phyloP scores from a whole-genome alignment of 2,888 invertebrate species.

The Erpobdella octoculata region DNA sequence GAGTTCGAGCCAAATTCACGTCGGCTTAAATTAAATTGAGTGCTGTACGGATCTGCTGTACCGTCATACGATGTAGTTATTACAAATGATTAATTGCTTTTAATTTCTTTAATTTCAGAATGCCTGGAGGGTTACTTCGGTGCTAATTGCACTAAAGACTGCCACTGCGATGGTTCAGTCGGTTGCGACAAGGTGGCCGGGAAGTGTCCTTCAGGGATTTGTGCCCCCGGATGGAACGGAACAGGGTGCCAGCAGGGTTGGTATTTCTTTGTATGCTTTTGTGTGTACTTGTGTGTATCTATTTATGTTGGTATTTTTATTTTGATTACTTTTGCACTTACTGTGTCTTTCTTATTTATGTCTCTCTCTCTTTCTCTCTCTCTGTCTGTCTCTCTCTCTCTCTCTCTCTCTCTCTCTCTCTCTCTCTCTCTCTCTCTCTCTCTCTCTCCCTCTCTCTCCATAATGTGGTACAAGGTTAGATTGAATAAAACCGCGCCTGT shows the following conservation, averaged over 20 bases:
- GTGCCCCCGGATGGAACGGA: background rate
- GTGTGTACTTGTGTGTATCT: background rate
- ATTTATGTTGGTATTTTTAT: background rate
- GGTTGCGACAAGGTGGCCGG: constrained; percentile 1
- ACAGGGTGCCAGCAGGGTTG: background rate
- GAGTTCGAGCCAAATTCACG: too few species aligned
- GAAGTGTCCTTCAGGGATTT: background rate
- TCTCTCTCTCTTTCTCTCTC: background rate
- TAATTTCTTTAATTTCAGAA: background rate
- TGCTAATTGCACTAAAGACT: background rate
- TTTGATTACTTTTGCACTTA: background rate
- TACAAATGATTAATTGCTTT: too few species aligned
- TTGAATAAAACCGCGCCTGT: too few species aligned
- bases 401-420: constrained; percentile 20
- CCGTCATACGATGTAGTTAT: too few species aligned
- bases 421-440: constrained; percentile 24
- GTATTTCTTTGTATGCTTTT: background rate
- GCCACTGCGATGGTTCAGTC: background rate
- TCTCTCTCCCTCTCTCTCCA: constrained; percentile 16
- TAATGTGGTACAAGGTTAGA: too few species aligned
- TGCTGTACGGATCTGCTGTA: too few species aligned
- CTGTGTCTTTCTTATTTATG: too few species aligned
- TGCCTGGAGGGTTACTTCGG: constrained; percentile 7
- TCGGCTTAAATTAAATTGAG: too few species aligned
- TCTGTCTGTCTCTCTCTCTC: constrained; percentile 15